These are phyloP conservation scores for Salminus brasiliensis DNA, from an alignment of 2,113 vertebrate genomes.

Conservation along the genomic window DNA sequence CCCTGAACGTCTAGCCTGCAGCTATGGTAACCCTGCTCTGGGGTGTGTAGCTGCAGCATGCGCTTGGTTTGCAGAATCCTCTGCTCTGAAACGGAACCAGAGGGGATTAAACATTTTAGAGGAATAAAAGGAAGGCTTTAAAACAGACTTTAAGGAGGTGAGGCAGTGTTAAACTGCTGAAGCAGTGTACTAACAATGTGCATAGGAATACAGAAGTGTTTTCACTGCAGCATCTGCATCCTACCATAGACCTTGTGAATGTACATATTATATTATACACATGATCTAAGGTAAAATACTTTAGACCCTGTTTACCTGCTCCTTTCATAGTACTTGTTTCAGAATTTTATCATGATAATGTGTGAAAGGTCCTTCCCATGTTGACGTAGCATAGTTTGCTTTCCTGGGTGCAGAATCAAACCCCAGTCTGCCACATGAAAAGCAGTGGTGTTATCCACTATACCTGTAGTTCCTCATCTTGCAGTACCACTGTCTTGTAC, in stretches of 20 bases:
- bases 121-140: not conserved
- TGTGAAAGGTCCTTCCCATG: too few species aligned
- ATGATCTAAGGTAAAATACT: not conserved
- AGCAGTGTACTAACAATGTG: not conserved
- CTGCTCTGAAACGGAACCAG: constrained; percentile 1
- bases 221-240: not conserved
- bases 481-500: too few species aligned
- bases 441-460: too few species aligned
- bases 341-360: too few species aligned
- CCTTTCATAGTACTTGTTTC: not conserved
- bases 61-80: constrained; percentile 28
- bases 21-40: not conserved
- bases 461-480: too few species aligned
- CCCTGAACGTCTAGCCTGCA: constrained; percentile 28
- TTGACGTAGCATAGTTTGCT: too few species aligned
- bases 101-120: constrained; percentile 15
- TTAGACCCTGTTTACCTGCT: too few species aligned
- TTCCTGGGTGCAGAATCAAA: too few species aligned
- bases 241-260: not conserved
- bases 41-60: not conserved
- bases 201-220: not conserved
- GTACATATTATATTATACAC: not conserved
- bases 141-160: not conserved
- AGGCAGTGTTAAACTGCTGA: constrained; percentile 2
- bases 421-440: too few species aligned